Base-by-base conservation (phyloP, 2,113 vertebrate species). In the Monarcha castaneiventris region DNA sequence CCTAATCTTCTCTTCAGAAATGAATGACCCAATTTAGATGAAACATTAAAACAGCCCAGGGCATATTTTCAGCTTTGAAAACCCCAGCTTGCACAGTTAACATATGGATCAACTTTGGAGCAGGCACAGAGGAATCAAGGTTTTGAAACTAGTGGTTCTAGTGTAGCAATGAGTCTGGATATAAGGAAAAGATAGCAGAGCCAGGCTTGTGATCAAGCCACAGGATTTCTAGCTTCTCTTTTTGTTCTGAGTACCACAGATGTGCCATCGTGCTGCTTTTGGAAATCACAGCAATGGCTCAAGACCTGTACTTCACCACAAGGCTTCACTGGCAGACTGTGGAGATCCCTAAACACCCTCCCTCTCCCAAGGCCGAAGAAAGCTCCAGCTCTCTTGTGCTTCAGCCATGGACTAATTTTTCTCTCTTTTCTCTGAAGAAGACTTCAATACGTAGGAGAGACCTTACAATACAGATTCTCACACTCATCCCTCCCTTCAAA, bases 31-130 rank as follows among this genome's bases (percentile, higher is more conserved):
- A 93, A 68, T 96, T 97, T 94, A 89, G 84, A 94, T 94, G 76
- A 95, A 97, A 94, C 91, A 94, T 77, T 95, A 94, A 94, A 97
- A 86, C 72, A 95, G 95, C 88, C 90, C 9, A 35, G 93, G 92
- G 96, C 86, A 10, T 74, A 93, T 90, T 95, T 94, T 68, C 88
- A 93, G 90, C 76, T 94, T 90, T 86, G 95, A 88, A 92, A 90
- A 86, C 39, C 51, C 75, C 56, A 58, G 90, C 75, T 93, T 86
- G 55, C 75, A 63, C 90, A 81, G 92, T 80, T 97, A 95, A 92
- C 63, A 35, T 77, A 92, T 5, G 6, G 85, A 95, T 84, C 79
- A 92, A 77, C 92, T 94, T 84, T 48, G 63, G 74, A 87, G 44
- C 32, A 69, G 66, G 41, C 81, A 89, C 69, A 68, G 41, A 89